Evolutionary conservation across 2,888 invertebrate species (phyloP).

Genomic region (Thelaira solivaga): DNA sequence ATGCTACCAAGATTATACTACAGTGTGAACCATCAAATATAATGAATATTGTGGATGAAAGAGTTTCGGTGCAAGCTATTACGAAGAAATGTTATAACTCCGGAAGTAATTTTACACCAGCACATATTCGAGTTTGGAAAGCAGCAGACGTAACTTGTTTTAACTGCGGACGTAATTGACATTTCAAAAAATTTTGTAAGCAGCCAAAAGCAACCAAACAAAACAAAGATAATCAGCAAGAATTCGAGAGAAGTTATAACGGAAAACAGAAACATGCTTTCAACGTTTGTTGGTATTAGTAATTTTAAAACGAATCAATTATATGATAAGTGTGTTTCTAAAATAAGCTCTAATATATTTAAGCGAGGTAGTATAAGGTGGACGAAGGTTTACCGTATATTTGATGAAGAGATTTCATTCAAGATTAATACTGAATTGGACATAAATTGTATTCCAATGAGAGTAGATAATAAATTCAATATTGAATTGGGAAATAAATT

Average conservation of each 20-base stretch:
- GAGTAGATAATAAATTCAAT: conserved; percentile 40
- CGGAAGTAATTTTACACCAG: background rate
- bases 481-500: background rate
- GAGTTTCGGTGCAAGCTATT: background rate
- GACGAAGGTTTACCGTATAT: conserved; percentile 46
- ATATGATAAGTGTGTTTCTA: conserved; percentile 2
- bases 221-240: background rate
- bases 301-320: background rate
- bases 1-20: background rate
- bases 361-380: conserved; percentile 3
- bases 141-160: conserved; percentile 5
- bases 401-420: conserved; percentile 25
- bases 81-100: conserved; percentile 6
- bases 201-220: background rate
- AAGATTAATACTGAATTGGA: conserved; percentile 57
- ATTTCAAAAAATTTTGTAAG: background rate
- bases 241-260: background rate
- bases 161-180: conserved; percentile 4
- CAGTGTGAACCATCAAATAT: background rate
- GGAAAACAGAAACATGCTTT: conserved; percentile 8
- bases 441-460: conserved; percentile 52
- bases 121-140: background rate
- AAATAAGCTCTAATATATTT: background rate
- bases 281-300: background rate
- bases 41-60: conserved; percentile 2